Base-by-base conservation (phyloP, 2,888 invertebrate genomes). In the Achlya flavicornis region DNA sequence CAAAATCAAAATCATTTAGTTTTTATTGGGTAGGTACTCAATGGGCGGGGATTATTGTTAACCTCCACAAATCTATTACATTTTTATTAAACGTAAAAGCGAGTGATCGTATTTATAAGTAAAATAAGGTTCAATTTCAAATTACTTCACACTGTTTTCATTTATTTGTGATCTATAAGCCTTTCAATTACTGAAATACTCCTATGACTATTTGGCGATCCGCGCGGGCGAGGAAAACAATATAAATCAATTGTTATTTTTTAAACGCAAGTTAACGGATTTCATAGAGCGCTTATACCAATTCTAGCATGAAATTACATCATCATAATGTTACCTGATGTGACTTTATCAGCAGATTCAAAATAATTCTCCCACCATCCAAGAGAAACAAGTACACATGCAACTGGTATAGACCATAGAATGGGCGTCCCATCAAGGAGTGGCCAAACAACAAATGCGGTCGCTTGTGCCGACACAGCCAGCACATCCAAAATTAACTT, bases 351-450 rank as follows among this genome's bases (percentile, higher is more conserved):
- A 0, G 80, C 75, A 48, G 80, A 74, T 32, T 94, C 94, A 6
- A 96, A 94, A 83, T 95, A 98, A 86, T 97, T 98, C 83, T 97
- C 96, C 97, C 97, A 98, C 97, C 97, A 98, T 32, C 96, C 96
- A 59, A 96, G 90, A 0, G 97, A 97, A 63, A 96, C 94, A 35
- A 97, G 89, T 41, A 96, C 74, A 62, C 96, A 91, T 4, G 96
- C 95, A 4, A 96, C 71, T 0, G 96, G 96, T 67, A 96, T 94
- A 14, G 95, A 82, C 95, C 96, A 96, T 11, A 95, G 81, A 19
- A 83, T 69, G 2, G 88, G 82, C 1, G 89, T 89, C 3, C 91
- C 86, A 61, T 95, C 90, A 43, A 95, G 78, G 11, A 96, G 79
- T 0, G 96, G 96, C 96, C 96, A 97, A 6, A 96, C 90, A 4